Conservation (phyloP, 2,797 vertebrate species). For the Muscicapa striata region DNA sequence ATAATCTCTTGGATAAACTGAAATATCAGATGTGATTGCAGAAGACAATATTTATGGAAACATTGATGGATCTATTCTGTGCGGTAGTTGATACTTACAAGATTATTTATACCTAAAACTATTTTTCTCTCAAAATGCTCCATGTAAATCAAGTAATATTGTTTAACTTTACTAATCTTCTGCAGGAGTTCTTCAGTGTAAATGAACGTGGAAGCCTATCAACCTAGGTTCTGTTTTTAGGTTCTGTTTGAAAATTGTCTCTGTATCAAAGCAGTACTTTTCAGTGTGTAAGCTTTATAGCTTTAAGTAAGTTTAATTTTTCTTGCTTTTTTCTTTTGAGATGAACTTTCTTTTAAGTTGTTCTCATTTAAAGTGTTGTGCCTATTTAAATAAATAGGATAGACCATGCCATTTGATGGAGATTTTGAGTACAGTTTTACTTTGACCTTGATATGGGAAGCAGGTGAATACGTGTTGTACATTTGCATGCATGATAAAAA, state of each 20-base stretch:
- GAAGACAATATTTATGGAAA: neutral
- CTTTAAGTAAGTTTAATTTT: neutral
- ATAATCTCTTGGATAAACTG: neutral
- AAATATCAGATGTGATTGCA: neutral
- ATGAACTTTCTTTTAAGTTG: neutral
- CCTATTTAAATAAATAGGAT: neutral
- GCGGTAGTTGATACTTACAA: neutral
- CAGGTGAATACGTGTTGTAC: neutral
- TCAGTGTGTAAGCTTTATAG: neutral
- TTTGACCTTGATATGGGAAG: neutral
- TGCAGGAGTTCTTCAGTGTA: neutral
- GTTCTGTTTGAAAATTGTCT: neutral
- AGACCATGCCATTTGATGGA: neutral
- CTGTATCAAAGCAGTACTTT: neutral
- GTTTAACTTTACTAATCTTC: neutral
- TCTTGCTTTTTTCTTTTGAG: neutral
- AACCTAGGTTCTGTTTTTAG: neutral
- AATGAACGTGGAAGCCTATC: neutral
- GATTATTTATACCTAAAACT: neutral
- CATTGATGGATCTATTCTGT: neutral
- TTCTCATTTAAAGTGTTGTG: neutral
- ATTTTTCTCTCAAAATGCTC: neutral
- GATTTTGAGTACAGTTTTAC: neutral
- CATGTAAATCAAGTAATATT: neutral
- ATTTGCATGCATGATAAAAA: neutral